Conservation (phyloP, 2,888 invertebrate species). For the Eustalomyia histrio region DNA sequence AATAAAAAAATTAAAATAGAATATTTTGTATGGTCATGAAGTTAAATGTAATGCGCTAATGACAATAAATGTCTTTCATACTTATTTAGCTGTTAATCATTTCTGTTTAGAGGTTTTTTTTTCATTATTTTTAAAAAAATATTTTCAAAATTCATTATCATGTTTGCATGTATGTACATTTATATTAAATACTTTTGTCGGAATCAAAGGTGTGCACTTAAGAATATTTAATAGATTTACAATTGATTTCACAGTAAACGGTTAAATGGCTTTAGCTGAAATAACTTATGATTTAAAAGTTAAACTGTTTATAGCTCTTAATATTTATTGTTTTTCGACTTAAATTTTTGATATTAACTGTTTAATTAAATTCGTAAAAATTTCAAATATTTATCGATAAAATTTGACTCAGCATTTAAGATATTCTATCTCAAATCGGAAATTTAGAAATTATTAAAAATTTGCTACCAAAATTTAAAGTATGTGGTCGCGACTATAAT, state of each 20-base stretch:
- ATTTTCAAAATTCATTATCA: slow-evolving; percentile 22
- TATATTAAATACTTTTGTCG: not conserved
- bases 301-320: no score
- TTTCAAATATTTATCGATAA: no score
- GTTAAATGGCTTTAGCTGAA: not conserved
- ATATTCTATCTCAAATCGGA: no score
- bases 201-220: not conserved
- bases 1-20: not conserved
- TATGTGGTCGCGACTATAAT: no score
- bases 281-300: not conserved
- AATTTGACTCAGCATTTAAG: no score
- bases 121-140: not conserved
- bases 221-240: not conserved
- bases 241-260: not conserved
- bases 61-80: slow-evolving; percentile 22
- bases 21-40: slow-evolving; percentile 22
- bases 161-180: not conserved
- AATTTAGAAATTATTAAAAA: no score
- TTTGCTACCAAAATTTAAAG: no score
- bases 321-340: no score
- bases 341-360: no score
- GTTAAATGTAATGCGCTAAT: not conserved
- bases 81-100: not conserved
- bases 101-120: not conserved
- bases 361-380: no score